Base-by-base conservation (phyloP, 2,113 vertebrate genomes). In the Trichomycterus rosablanca region DNA sequence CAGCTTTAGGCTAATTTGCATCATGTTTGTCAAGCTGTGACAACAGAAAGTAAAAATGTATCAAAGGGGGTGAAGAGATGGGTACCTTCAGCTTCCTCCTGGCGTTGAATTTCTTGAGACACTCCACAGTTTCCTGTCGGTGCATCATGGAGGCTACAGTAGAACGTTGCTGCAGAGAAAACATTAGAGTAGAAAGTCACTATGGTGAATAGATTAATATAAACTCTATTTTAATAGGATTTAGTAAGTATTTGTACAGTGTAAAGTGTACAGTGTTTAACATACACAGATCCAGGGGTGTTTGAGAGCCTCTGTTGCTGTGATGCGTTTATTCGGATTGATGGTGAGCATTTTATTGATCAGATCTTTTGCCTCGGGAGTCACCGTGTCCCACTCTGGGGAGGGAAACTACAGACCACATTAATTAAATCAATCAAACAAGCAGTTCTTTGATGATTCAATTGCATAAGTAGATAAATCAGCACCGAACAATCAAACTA, bases 61-160 rank as follows among this genome's bases (percentile, higher is more conserved):
- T n/a, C n/a, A n/a, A n/a, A n/a, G n/a, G n/a, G n/a, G n/a, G n/a
- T n/a, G n/a, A n/a, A n/a, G n/a, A n/a, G n/a, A n/a, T n/a, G n/a
- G n/a, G 5, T 66, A 96, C 95, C 90, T 98, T 98, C 55, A 98
- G 81, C 87, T 98, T 98, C 75, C 94, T 91, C 76, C 94, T 89
- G 53, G 94, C 94, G 18, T 98, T 97, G 77, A 97, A 98, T 80
- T 98, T 97, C 89, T 97, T 97, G 88, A 98, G 83, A 81, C 95
- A 98, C 77, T 98, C 95, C 68, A 98, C 95, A 48, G 94, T 98
- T 80, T 98, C 94, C 84, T 98, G 94, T 65, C 94, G 91, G 89
- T 98, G 95, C 94, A 98, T 98, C 93, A 97, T 97, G 62, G 95
- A 98, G 26, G 95, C 95, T 71, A 98, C 95, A 72, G 95, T 98